These are phyloP conservation scores for Chionodraco myersi DNA, from an alignment of 2,113 vertebrate species.

Conservation along the genomic window DNA sequence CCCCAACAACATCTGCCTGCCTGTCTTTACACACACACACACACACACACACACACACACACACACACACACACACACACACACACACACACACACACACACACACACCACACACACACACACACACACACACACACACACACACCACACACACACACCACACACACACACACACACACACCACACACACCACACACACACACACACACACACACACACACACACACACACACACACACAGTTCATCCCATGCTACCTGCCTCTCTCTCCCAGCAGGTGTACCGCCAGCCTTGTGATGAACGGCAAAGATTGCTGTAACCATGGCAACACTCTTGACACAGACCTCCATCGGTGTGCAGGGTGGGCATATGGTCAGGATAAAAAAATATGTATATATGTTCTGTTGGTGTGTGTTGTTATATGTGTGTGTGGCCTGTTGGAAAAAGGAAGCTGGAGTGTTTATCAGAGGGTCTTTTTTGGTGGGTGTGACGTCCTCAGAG, in stretches of 20 bases:
- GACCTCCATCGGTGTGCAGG: slow-evolving; percentile 23
- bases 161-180: slow-evolving; percentile 15
- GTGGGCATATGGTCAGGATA: slow-evolving; percentile 24
- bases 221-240: slow-evolving; percentile 8
- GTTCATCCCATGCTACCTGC: slow-evolving; percentile 41
- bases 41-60: slow-evolving; percentile 4
- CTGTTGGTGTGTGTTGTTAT: not conserved
- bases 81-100: too few relatives aligned
- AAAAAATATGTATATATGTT: not conserved
- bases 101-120: slow-evolving; percentile 15
- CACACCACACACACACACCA: slow-evolving; percentile 8
- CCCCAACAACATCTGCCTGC: slow-evolving; percentile 31
- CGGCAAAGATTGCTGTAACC: slow-evolving; percentile 49
- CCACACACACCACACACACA: slow-evolving; percentile 13
- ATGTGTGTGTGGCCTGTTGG: slow-evolving; percentile 1
- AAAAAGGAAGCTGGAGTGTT: slow-evolving; percentile 7
- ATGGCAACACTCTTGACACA: slow-evolving; percentile 64
- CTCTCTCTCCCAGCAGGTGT: slow-evolving; percentile 45
- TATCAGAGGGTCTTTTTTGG: slow-evolving; percentile 17
- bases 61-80: not conserved
- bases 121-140: slow-evolving; percentile 15
- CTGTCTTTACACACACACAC: not conserved
- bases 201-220: slow-evolving; percentile 11
- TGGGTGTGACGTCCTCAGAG: slow-evolving; percentile 13
- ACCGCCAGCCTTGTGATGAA: slow-evolving; percentile 49